Base-by-base conservation (phyloP, 2,797 vertebrate genomes). In the Eidolon dupreanum region DNA sequence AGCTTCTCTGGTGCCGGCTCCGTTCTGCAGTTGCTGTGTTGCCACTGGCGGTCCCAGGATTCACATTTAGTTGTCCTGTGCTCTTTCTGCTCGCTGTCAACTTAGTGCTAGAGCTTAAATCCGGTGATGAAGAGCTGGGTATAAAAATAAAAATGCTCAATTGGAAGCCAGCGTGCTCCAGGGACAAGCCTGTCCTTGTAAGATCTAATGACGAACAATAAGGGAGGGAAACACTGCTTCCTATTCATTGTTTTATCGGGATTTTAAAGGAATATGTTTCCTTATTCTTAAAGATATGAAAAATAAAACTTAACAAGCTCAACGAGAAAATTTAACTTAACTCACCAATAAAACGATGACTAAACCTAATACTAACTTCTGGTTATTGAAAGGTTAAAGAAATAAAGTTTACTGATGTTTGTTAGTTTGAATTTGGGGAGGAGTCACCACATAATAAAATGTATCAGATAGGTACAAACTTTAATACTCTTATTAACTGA, bases 1-100 rank as follows among this genome's bases (percentile, higher is more conserved):
- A 99, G 96, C 99, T 99, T 97, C 99, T 99, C 81, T 99, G 99
- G 97, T 99, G 99, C 24, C 99, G 98, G 97, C 98, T 99, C 43
- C 99, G 99, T 53, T 99, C 99, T 3, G 99, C 99, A 0, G 99
- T 99, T 46, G 99, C 96, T 1, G 97, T 98, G 24, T 98, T 99
- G 22, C 98, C 96, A 1, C 99, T 97, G 5, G 99, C 98, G 7
- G 99, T 97, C 24, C 99, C 99, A 0, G 99, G 98, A 93, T 99
- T 99, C 93, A 99, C 94, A n/a, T 99, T 99, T 49, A 99, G 98
- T 97, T 99, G 99, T 8, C 99, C 99, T 0, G 99, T 99, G 98
- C 99, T 99, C 97, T 99, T 99, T 66, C 99, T 98, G 98, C 99
- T 99, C 73, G 99, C 99, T 12, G 99, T 99, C 92, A 99, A 98